Conservation (phyloP, 2,797 vertebrate species). For the Falco novaeseelandiae region DNA sequence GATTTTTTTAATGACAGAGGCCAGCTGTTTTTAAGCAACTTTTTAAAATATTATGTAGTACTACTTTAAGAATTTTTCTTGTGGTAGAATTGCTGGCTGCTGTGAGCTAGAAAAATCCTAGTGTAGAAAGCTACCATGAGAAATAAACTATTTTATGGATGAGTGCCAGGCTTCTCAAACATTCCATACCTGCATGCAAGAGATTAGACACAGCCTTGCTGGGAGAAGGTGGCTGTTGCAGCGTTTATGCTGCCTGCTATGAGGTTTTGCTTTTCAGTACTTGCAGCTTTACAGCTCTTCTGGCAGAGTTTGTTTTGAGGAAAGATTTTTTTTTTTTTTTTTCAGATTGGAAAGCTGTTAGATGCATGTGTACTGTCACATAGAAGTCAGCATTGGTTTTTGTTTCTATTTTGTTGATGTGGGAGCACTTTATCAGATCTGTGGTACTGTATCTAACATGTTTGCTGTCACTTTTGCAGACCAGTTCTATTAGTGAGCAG, state of each 20-base stretch:
- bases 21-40: not conserved
- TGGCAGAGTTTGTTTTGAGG: not conserved
- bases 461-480: slow-evolving; percentile 76
- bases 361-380: not conserved
- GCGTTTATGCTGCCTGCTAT: not conserved
- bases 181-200: not conserved
- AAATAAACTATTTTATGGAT: slow-evolving; percentile 5
- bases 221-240: not conserved
- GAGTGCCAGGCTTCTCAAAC: not conserved
- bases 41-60: not conserved
- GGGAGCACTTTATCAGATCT: not conserved
- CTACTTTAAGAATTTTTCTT: not conserved
- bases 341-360: not conserved
- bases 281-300: not conserved
- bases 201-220: not conserved
- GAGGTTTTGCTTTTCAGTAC: not conserved
- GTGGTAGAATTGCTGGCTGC: not conserved
- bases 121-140: not conserved
- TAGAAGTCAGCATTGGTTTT: not conserved
- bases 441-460: not conserved
- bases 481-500: slow-evolving; percentile 83
- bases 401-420: not conserved
- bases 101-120: not conserved
- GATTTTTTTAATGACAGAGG: not conserved
- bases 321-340: not conserved